These are phyloP conservation scores for Tetropium fuscum DNA, from an alignment of 2,888 invertebrate species.

Conservation along the genomic window DNA sequence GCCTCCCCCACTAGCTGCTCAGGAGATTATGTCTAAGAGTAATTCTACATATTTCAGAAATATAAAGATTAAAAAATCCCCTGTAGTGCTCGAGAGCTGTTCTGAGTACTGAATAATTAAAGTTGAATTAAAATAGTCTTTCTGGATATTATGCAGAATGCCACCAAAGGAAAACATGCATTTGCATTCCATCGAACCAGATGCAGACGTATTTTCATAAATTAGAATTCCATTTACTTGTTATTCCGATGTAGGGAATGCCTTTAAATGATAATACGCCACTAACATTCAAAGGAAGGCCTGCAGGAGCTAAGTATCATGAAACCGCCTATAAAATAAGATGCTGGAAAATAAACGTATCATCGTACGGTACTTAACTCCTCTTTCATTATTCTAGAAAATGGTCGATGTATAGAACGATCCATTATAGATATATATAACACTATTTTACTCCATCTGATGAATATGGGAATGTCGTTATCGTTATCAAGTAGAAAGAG, in stretches of 20 bases:
- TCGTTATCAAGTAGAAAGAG: no score
- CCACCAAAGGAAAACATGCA: slow-evolving; percentile 11
- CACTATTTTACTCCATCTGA: no score
- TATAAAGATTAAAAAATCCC: slow-evolving; percentile 36
- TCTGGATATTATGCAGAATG: slow-evolving; percentile 13
- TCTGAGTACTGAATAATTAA: slow-evolving; percentile 30
- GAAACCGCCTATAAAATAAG: no score
- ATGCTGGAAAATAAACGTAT: no score
- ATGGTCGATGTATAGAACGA: no score
- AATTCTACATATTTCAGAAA: slow-evolving; percentile 32
- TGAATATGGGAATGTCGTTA: no score
- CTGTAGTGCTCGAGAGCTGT: slow-evolving; percentile 27
- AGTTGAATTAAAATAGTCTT: slow-evolving; percentile 23
- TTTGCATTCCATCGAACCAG: neutral
- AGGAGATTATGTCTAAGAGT: slow-evolving; percentile 32
- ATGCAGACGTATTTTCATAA: neutral
- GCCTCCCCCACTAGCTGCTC: slow-evolving; percentile 13
- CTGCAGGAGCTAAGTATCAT: no score
- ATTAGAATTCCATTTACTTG: neutral
- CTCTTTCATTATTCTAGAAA: no score
- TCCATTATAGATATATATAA: no score
- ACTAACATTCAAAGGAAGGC: no score
- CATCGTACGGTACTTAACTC: no score
- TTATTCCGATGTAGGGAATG: neutral
- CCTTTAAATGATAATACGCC: neutral